Base-by-base conservation (phyloP, 1,140 invertebrate genomes). In the Drosophila lacteicornis region DNA sequence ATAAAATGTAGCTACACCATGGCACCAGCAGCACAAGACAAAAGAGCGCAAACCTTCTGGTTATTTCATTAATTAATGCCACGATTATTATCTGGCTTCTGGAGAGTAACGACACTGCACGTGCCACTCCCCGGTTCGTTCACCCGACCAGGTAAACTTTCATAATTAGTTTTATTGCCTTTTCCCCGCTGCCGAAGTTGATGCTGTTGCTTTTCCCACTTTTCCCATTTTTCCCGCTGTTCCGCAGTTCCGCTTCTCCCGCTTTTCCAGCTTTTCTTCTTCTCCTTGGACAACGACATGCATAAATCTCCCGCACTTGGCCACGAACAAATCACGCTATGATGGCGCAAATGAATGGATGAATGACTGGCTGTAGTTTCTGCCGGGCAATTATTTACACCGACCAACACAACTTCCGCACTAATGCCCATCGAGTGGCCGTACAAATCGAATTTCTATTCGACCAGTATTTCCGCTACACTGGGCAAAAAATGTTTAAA, bases 61-160 rank as follows among this genome's bases (percentile, higher is more conserved):
- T 77, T 77, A 68, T 79, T 63, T 55, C 76, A 88, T 87, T 88
- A 87, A 86, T 87, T 80, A 87, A 88, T 88, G 70, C 63, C 70
- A 55, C 59, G 79, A 75, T 79, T 83, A 87, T 87, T 80, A 87
- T 87, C 75, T 79, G 58, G 63, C 33, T 60, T 33, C 66, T 46
- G 57, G 59, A 81, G 40, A 81, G 40, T 61, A 80, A 75, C 58
- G 56, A 71, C 59, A 57, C 58, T 57, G 67, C 67, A 50, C 66
- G 66, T 73, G 67, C 66, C 45, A 58, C 51, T 36, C 42, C 45
- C 17, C 69, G 68, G 46, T 75, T 75, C 61, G 70, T 73, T 68
- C 66, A 69, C 69, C 80, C 70, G 63, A 47, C 66, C 57, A 69
- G 51, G 53, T 47, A 67, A 90, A 90, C 75, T 82, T 91, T 90